These are phyloP conservation scores for Thymallus thymallus DNA, from an alignment of 2,113 vertebrate species.

Conservation along the genomic window DNA sequence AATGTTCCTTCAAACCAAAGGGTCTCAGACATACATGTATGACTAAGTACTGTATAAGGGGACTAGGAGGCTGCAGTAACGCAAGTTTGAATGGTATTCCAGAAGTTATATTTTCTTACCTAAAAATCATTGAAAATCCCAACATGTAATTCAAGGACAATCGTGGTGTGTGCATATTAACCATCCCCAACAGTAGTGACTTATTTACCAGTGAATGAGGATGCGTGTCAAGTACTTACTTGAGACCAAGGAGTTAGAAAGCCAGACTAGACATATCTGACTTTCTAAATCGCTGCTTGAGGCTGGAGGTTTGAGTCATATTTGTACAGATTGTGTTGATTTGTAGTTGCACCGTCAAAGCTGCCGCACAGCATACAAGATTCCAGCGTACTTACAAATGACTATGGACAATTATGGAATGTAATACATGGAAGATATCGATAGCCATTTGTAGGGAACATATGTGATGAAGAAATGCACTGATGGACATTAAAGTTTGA, in stretches of 20 bases:
- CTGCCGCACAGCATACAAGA: too few species aligned
- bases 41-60: too few species aligned
- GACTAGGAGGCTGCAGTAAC: neutral
- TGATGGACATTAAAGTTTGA: neutral
- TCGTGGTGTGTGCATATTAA: neutral
- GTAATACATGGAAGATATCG: neutral
- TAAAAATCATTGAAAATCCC: neutral
- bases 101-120: constrained; percentile 6
- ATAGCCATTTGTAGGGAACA: neutral
- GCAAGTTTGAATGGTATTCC: neutral
- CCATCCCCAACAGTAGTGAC: neutral
- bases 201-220: neutral
- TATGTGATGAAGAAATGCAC: neutral
- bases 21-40: neutral
- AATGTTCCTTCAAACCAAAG: too few species aligned
- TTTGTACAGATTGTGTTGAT: neutral
- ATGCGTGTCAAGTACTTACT: neutral
- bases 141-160: neutral
- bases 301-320: neutral
- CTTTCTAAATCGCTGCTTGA: too few species aligned
- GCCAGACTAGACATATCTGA: too few species aligned
- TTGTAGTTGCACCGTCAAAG: neutral
- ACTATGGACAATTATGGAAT: neutral
- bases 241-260: neutral
- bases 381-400: too few species aligned